Evolutionary conservation across 2,797 vertebrate genomes (phyloP).

Genomic region (Atherinosoma microstoma): DNA sequence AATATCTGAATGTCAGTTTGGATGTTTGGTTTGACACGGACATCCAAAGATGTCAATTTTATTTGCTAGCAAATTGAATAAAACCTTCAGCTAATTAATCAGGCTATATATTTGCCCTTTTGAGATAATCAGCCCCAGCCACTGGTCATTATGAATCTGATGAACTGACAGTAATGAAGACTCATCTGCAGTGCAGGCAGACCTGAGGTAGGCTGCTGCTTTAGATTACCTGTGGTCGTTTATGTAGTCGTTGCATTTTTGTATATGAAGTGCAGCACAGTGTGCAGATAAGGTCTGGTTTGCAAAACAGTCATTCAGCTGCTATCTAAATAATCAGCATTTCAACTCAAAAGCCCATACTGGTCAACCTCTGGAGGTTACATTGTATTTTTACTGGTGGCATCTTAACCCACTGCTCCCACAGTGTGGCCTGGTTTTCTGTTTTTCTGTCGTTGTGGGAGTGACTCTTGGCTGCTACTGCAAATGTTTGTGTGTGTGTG

Average conservation of each 20-base stretch:
- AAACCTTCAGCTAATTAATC: background rate
- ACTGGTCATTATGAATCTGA: background rate
- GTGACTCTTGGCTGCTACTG: conserved; percentile 29
- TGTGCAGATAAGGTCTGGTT: background rate
- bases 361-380: background rate
- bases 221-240: background rate
- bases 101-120: background rate
- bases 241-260: background rate
- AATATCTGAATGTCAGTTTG: background rate
- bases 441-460: conserved; percentile 5
- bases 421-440: background rate
- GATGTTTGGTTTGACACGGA: background rate
- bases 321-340: background rate
- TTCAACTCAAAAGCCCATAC: background rate
- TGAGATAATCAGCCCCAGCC: background rate
- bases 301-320: background rate
- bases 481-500: conserved; percentile 23
- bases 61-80: background rate
- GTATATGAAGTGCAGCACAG: background rate
- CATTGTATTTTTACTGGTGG: conserved; percentile 18
- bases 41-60: background rate
- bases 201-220: background rate
- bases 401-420: conserved; percentile 46
- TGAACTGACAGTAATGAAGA: background rate
- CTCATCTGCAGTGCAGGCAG: background rate